Percentiles rank a stretch among this genome's conserved stretches.
These are phyloP conservation scores for Andrena cerasifolii DNA, from an alignment of 1,140 invertebrate genomes.

Conservation along the genomic window DNA sequence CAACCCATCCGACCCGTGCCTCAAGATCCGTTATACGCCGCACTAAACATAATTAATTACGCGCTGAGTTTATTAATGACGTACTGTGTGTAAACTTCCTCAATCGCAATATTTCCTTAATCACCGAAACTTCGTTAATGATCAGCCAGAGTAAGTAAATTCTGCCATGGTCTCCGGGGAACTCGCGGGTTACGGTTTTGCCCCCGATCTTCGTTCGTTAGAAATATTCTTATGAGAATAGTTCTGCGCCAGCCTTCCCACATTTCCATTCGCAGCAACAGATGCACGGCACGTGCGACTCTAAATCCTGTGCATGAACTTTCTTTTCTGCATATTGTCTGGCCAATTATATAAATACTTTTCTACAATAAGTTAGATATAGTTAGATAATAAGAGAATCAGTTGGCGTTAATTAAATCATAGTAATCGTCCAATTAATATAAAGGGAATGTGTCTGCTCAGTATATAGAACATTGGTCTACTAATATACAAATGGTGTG, in stretches of 20 bases:
- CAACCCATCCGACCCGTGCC: background rate
- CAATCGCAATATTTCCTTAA: constrained; percentile 38
- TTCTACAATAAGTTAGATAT: too few species aligned
- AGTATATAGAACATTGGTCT: too few species aligned
- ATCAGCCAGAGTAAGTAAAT: background rate
- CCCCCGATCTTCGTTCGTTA: constrained; percentile 1
- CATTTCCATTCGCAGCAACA: background rate
- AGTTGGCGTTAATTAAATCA: too few species aligned
- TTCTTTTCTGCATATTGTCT: too few species aligned
- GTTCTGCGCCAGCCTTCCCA: background rate
- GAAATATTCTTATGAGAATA: constrained; percentile 26
- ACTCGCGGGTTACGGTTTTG: background rate
- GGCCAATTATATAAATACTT: too few species aligned
- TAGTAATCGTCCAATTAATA: too few species aligned
- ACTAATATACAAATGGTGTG: too few species aligned
- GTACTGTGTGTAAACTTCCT: constrained; percentile 31
- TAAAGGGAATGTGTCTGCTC: too few species aligned
- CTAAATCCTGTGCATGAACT: too few species aligned
- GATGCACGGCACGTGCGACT: background rate
- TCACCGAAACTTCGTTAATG: constrained; percentile 42
- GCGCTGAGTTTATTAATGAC: constrained; percentile 53
- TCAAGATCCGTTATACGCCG: background rate
- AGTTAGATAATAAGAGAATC: too few species aligned
- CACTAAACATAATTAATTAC: constrained; percentile 58
- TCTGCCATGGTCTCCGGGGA: background rate